Percentiles rank a stretch among this genome's conserved stretches.
phyloP scores from a whole-genome alignment of 2,888 invertebrate species.

The Ophion costatus region DNA sequence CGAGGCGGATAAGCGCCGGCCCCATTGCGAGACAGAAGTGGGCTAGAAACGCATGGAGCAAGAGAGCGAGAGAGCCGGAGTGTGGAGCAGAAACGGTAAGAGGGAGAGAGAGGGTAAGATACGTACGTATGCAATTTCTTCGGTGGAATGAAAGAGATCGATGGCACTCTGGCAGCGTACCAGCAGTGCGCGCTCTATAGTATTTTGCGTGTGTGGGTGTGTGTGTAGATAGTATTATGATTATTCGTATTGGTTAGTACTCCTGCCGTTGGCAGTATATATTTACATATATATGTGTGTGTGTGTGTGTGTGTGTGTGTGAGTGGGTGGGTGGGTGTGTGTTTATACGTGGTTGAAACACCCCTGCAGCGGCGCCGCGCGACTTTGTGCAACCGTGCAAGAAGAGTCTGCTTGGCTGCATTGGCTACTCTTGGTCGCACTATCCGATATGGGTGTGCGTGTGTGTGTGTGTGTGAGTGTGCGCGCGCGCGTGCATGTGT shows the following conservation, averaged over 20 bases:
- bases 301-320: not conserved
- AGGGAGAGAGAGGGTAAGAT: slow-evolving; percentile 6
- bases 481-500: too few species aligned
- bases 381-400: slow-evolving; percentile 69
- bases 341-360: slow-evolving; percentile 38
- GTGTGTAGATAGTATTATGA: not conserved
- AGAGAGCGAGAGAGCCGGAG: slow-evolving; percentile 16
- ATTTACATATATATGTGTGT: too few species aligned
- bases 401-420: slow-evolving; percentile 41
- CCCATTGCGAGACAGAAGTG: slow-evolving; percentile 40
- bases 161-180: slow-evolving; percentile 73
- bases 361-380: slow-evolving; percentile 43
- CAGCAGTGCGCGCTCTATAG: slow-evolving; percentile 34
- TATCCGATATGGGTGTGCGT: not conserved
- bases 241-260: slow-evolving; percentile 8
- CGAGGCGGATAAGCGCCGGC: slow-evolving; percentile 34
- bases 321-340: not conserved
- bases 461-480: too few species aligned
- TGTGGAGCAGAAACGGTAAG: slow-evolving; percentile 27
- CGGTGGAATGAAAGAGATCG: slow-evolving; percentile 72
- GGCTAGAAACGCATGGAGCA: slow-evolving; percentile 6
- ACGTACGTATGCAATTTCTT: slow-evolving; percentile 69
- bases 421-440: slow-evolving; percentile 33
- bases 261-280: too few species aligned
- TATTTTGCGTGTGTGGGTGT: not conserved